phyloP scores from a whole-genome alignment of 92 coral and sea anemone genomes.

The Phymanthus crucifer region DNA sequence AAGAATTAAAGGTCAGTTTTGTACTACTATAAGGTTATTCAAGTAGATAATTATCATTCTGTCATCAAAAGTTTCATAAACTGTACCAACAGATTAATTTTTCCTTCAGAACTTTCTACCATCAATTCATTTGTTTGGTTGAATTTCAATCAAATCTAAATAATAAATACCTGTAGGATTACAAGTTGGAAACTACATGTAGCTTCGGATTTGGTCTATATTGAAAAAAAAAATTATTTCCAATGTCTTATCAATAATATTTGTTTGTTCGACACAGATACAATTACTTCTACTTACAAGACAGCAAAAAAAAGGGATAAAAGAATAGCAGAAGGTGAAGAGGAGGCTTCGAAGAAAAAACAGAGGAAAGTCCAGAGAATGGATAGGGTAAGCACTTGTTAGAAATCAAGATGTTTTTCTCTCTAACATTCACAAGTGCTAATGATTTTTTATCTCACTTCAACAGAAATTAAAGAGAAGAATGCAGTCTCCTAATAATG shows the following conservation, averaged over 20 bases:
- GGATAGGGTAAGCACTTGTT: conserved; percentile 25
- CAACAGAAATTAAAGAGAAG: neutral
- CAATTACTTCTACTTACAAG: conserved; percentile 33
- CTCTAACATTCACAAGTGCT: neutral
- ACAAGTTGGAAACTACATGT: neutral
- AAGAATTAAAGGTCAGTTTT: neutral
- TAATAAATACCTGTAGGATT: neutral
- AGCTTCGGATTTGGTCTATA: neutral
- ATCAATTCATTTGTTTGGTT: no score
- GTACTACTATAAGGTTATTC: neutral
- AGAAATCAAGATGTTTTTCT: no score
- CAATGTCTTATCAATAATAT: neutral
- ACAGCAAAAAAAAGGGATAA: conserved; percentile 25
- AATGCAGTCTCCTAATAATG: neutral
- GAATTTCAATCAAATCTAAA: neutral
- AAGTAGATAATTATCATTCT: no score
- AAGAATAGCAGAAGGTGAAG: conserved; percentile 21
- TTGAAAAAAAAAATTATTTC: neutral
- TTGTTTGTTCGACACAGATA: conserved; percentile 13
- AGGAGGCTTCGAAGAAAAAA: conserved; percentile 24
- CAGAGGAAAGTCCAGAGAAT: conserved; percentile 29
- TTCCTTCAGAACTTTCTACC: no score
- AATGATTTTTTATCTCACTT: neutral
- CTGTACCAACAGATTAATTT: no score
- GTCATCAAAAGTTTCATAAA: no score